Evolutionary conservation across 2,113 vertebrate species (phyloP).

Genomic region (Corythornis vintsioides): DNA sequence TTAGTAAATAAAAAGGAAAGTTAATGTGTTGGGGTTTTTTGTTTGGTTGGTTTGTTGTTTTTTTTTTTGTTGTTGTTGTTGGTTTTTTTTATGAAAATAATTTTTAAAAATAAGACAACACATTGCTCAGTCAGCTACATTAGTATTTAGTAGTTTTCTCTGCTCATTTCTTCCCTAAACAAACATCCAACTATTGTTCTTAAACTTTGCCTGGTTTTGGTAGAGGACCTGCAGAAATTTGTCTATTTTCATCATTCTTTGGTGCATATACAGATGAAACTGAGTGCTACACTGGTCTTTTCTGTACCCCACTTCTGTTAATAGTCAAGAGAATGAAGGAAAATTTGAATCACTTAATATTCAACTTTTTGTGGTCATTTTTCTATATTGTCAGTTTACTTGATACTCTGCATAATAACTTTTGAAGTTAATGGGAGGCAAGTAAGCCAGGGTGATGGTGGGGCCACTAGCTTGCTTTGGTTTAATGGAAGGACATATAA

Average conservation of each 20-base stretch:
- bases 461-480: background rate
- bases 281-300: background rate
- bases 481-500: background rate
- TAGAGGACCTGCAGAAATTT: background rate
- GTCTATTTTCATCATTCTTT: background rate
- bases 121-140: background rate
- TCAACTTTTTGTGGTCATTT: background rate
- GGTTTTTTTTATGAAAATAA: background rate
- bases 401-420: background rate
- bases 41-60: no score
- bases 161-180: background rate
- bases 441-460: background rate
- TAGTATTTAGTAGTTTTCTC: background rate
- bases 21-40: background rate
- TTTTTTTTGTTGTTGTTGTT: no score
- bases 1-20: background rate
- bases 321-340: background rate
- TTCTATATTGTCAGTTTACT: background rate
- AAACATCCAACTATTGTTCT: background rate
- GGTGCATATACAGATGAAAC: background rate
- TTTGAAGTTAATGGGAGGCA: background rate
- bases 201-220: background rate
- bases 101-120: background rate
- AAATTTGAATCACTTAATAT: rapidly evolving
- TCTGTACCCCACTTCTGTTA: background rate